Base-by-base conservation (phyloP, 1,140 invertebrate genomes). In the Pomacea maculata region DNA sequence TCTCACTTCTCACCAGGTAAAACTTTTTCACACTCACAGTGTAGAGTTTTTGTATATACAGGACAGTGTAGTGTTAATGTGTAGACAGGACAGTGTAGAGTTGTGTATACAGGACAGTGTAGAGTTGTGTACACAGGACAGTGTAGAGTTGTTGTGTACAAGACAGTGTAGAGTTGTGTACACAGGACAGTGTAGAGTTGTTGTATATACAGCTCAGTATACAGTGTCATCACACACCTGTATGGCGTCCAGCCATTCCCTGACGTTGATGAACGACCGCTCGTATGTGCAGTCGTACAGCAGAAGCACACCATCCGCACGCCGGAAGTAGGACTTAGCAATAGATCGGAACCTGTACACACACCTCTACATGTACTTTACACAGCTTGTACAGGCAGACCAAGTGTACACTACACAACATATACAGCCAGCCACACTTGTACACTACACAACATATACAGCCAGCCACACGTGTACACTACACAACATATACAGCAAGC, bases 251-350 rank as follows among this genome's bases (percentile, higher is more conserved):
- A 91, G 84, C 90, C 91, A 92, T 17, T 91, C 90, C 75, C 90
- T 75, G 21, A 91, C 84, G 74, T 86, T 91, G 52, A 91, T 70
- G 80, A 92, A 92, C 7, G 90, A 91, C 55, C 89, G 77, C 78
- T 91, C 90, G 80, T 91, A 91, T 4, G 89, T 90, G 76, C 85
- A 85, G 82, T 92, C 91, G 83, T 91, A 91, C 71, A 92, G 75
- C 34, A 91, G 79, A 12, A 92, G 75, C 2, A 91, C 90, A 29
- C 91, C 90, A 78, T 91, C 91, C 14, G 90, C 90, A 71, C 90
- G 83, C 15, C 91, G 85, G 82, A 91, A 91, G 79, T 91, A 92
- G 0, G 91, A 91, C 72, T 89, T 91, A 11, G 90, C 89, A 68
- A 92, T 90, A 76, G 89, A 89, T 12, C 90, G 88, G 84, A 91